phyloP scores from a whole-genome alignment of 2,888 invertebrate species.

The Pheosia gnoma region DNA sequence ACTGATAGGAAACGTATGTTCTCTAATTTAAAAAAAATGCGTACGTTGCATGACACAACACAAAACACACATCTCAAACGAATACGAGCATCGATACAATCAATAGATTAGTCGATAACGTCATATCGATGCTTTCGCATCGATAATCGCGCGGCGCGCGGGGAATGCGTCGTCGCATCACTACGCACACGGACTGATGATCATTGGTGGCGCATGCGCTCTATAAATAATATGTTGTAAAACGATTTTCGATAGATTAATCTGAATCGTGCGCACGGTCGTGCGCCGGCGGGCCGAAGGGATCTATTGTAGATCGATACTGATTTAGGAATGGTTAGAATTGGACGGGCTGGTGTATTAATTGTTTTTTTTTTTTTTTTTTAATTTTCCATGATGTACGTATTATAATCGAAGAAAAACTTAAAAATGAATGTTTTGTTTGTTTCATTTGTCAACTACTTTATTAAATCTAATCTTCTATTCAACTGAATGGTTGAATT shows the following conservation, averaged over 20 bases:
- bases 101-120: slow-evolving; percentile 47
- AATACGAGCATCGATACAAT: slow-evolving; percentile 37
- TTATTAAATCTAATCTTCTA: too few relatives aligned
- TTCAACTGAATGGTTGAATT: too few relatives aligned
- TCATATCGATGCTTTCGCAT: slow-evolving; percentile 53
- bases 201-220: slow-evolving; percentile 83
- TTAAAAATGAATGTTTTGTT: too few relatives aligned
- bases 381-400: too few relatives aligned
- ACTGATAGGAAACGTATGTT: slow-evolving; percentile 25
- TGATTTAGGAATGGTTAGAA: slow-evolving; percentile 64
- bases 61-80: slow-evolving; percentile 35
- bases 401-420: too few relatives aligned
- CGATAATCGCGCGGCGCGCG: slow-evolving; percentile 52
- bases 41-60: slow-evolving; percentile 44
- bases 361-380: too few relatives aligned
- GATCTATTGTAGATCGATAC: slow-evolving; percentile 81
- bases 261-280: slow-evolving; percentile 83
- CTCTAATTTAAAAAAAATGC: slow-evolving; percentile 40
- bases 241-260: slow-evolving; percentile 85
- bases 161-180: slow-evolving; percentile 61
- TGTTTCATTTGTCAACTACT: slow-evolving; percentile 5
- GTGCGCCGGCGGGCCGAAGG: slow-evolving; percentile 79
- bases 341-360: slow-evolving; percentile 37
- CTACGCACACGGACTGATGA: slow-evolving; percentile 81
- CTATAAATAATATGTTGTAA: slow-evolving; percentile 85